These are phyloP conservation scores for Leptinotarsa rubiginosa DNA, from an alignment of 2,888 invertebrate species.

Conservation along the genomic window DNA sequence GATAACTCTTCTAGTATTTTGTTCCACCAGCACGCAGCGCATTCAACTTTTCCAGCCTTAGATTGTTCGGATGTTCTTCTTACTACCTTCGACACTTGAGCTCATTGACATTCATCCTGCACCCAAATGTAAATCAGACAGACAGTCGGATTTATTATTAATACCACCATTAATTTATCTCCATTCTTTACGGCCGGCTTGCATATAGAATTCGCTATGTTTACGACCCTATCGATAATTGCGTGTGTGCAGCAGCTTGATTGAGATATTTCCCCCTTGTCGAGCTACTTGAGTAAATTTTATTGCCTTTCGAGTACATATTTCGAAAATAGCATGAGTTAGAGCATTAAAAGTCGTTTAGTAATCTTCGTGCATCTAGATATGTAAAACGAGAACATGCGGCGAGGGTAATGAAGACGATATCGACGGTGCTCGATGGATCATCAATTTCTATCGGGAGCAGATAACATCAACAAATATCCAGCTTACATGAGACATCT, in stretches of 20 bases:
- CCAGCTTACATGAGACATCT: constrained; percentile 47
- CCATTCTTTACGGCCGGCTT: constrained; percentile 56
- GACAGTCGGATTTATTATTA: constrained; percentile 55
- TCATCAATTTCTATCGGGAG: constrained; percentile 55
- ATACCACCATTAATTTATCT: constrained; percentile 59
- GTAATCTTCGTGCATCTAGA: constrained; percentile 66
- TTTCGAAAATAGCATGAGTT: constrained; percentile 65
- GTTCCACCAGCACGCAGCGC: too few relatives aligned
- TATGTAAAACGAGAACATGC: constrained; percentile 66
- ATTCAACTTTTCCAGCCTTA: neutral
- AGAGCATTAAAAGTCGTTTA: constrained; percentile 65
- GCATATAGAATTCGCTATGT: constrained; percentile 58
- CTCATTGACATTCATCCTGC: constrained; percentile 32
- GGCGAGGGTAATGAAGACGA: constrained; percentile 62
- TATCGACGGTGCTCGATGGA: constrained; percentile 57
- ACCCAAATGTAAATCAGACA: constrained; percentile 33
- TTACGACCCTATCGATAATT: constrained; percentile 63
- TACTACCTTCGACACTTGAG: constrained; percentile 1
- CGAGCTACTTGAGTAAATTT: constrained; percentile 53
- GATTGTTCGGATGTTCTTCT: neutral
- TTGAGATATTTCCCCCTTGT: constrained; percentile 62
- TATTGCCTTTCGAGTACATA: constrained; percentile 56
- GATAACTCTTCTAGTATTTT: too few relatives aligned
- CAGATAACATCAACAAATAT: constrained; percentile 55
- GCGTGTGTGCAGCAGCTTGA: constrained; percentile 61